Conservation (phyloP, 1,140 invertebrate species). For the Cyrtorhinus lividipennis region DNA sequence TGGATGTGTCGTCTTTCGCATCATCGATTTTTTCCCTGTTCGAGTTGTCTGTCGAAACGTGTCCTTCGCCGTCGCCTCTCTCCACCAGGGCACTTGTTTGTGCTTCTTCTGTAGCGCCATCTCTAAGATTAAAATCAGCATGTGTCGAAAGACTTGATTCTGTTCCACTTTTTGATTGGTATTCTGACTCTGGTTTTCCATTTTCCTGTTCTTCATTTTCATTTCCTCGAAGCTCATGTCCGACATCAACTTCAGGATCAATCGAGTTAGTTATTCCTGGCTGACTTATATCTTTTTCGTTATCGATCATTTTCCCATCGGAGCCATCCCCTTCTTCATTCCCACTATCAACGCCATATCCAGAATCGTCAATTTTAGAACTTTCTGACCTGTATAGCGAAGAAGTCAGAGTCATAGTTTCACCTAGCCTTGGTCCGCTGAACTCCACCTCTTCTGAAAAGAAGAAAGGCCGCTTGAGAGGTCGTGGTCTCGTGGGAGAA, state of each 20-base stretch:
- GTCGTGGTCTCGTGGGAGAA: constrained; percentile 1
- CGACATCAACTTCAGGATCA: too few species aligned
- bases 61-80: constrained; percentile 10
- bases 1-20: constrained; percentile 13
- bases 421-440: constrained; percentile 12
- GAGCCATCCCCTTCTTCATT: neutral
- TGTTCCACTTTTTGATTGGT: too few species aligned
- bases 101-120: too few species aligned
- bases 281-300: too few species aligned
- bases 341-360: neutral
- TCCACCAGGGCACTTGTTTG: too few species aligned
- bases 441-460: constrained; percentile 22
- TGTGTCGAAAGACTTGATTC: too few species aligned
- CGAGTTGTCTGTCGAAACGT: constrained; percentile 9
- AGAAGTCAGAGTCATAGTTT: constrained; percentile 5
- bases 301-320: neutral
- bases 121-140: too few species aligned
- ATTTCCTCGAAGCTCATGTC: too few species aligned
- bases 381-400: neutral
- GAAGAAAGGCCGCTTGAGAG: constrained; percentile 6
- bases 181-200: neutral
- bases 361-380: neutral
- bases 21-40: constrained; percentile 11
- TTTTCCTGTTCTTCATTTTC: too few species aligned
- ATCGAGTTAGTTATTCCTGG: too few species aligned